phyloP scores from a whole-genome alignment of 2,888 invertebrate species.

The Euproctis similis region DNA sequence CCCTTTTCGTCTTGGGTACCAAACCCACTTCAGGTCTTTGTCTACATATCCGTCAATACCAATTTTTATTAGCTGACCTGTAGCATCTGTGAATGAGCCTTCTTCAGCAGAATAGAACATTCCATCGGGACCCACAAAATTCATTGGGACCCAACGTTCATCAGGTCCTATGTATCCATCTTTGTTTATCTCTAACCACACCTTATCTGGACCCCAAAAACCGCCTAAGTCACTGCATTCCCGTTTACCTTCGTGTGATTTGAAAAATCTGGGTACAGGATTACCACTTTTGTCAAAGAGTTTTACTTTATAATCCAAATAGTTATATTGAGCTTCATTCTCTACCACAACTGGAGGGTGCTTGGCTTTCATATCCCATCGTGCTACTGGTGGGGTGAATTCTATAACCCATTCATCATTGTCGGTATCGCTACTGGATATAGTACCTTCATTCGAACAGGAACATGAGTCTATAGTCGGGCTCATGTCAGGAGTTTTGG shows the following conservation, averaged over 20 bases:
- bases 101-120: slow-evolving; percentile 58
- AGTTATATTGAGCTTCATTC: slow-evolving; percentile 51
- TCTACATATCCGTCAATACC: slow-evolving; percentile 64
- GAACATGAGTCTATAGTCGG: slow-evolving; percentile 61
- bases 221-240: slow-evolving; percentile 66
- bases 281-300: slow-evolving; percentile 57
- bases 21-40: slow-evolving; percentile 58
- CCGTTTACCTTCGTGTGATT: slow-evolving; percentile 58
- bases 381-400: slow-evolving; percentile 59
- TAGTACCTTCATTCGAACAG: slow-evolving; percentile 51
- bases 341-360: slow-evolving; percentile 38
- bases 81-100: slow-evolving; percentile 46
- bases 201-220: slow-evolving; percentile 49
- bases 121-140: slow-evolving; percentile 61
- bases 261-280: slow-evolving; percentile 55
- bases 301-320: slow-evolving; percentile 65
- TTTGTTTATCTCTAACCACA: slow-evolving; percentile 63
- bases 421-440: slow-evolving; percentile 59
- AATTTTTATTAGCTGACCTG: slow-evolving; percentile 40
- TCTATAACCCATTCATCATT: slow-evolving; percentile 65
- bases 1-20: slow-evolving; percentile 36
- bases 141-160: slow-evolving; percentile 60
- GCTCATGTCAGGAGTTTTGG: slow-evolving; percentile 22
- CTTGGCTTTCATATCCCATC: slow-evolving; percentile 55
- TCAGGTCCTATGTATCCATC: slow-evolving; percentile 65